Evolutionary conservation across 2,888 invertebrate genomes (phyloP), one percentile per base, ranked within the genome.

Genomic region (Cheilosia scutellata): DNA sequence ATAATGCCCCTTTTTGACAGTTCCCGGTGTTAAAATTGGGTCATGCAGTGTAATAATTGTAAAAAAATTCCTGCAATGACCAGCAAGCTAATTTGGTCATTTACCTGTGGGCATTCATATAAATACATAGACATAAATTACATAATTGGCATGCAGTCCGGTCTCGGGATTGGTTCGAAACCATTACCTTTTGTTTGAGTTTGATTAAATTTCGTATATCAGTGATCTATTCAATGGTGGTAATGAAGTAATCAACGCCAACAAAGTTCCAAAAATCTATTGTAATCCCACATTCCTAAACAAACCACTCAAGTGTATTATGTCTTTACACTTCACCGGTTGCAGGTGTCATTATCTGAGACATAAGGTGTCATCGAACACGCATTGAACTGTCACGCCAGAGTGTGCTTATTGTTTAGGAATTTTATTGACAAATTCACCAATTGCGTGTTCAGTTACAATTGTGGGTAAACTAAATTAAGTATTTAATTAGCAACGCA

Each of bases 361-460:
- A 31, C 47, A n/a, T 29, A 62, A 70, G 55, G 63, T 78, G 71
- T 71, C 78, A 49, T 20, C 40, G 25, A 51, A 57, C 78, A 71
- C 78, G 71, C 78, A 71, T 51, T 7, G 42, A 78, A 42, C 40
- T 71, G 57, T 65, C 65, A 66, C 65, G 31, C 33, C 49, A 57
- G 49, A 75, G 2, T 57, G 71, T 49, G 71, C 37, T 13, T 6
- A 63, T 70, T 78, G 68, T 68, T 33, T 20, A 16, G 33, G 3
- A n/a, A 20, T 13, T 57, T 65, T 16, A 63, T 53, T 62, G 68
- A 20, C 37, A 62, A 25, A 13, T 44, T 33, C 11, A 62, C 29
- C 27, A 37, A 37, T 53, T 5, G 25, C 5, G 11, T 37, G n/a
- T 25, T 29, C 53, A 55, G 13, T 42, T 53, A 16, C 68, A 62